Conservation (phyloP, 2,113 vertebrate genomes). For the Tragelaphus imberbis region DNA sequence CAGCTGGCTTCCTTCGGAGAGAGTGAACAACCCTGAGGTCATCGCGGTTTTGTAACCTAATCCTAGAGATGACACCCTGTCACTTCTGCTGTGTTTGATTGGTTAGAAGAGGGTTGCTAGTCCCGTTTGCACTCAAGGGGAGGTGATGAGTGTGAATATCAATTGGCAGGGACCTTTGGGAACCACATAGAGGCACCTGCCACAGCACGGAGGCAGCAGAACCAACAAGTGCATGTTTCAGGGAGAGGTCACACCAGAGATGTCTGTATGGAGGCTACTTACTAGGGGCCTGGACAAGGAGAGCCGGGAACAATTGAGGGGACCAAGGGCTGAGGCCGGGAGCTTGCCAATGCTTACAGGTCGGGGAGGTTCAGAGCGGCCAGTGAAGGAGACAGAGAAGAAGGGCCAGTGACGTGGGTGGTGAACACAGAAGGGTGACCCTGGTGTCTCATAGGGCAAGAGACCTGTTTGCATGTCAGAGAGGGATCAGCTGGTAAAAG, state of each 20-base stretch:
- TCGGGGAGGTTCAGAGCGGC: not conserved
- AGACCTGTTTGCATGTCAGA: not conserved
- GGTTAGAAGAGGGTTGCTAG: not conserved
- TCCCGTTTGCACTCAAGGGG: not conserved
- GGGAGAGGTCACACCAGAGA: not conserved
- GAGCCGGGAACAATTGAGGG: not conserved
- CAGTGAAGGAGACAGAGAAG: not conserved
- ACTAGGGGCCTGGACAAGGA: not conserved
- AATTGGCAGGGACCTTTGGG: not conserved
- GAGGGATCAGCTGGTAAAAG: not conserved
- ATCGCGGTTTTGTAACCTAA: not conserved
- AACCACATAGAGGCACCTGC: not conserved
- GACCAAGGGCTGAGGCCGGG: fast-evolving
- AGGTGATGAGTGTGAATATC: not conserved
- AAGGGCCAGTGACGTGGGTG: not conserved
- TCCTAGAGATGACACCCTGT: not conserved
- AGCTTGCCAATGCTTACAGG: not conserved
- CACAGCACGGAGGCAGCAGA: not conserved
- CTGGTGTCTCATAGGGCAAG: not conserved
- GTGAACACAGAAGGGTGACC: too few relatives aligned
- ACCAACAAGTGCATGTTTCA: not conserved
- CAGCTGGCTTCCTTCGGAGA: not conserved
- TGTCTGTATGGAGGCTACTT: fast-evolving
- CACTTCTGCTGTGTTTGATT: not conserved
- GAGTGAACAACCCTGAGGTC: not conserved